Base-by-base conservation (phyloP, 1,140 invertebrate genomes). In the Drosophila sucinea region DNA sequence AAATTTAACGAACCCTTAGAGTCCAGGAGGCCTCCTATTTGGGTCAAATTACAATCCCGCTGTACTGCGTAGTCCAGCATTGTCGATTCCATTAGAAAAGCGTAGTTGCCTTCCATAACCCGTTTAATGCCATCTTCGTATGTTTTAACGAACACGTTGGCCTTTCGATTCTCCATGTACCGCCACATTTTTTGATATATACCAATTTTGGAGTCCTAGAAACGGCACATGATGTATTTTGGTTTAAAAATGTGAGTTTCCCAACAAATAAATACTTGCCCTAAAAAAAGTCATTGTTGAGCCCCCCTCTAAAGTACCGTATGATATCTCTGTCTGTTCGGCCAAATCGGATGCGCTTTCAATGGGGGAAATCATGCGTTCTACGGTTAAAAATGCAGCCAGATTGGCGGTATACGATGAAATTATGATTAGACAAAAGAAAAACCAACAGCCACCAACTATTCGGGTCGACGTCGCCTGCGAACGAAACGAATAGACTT, bases 401-500 rank as follows among this genome's bases (percentile, higher is more conserved):
- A 99, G 93, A 93, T 99, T 99, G 8, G 98, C 98, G 1, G 98
- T 99, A 92, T 99, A 99, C 23, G 98, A 98, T 0, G 98, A 98
- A 68, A 99, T 98, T 89, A 99, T 98, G 90, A 99, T 99, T 17
- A 99, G 94, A 0, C 98, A 99, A 93, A 99, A 99, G 93, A 99
- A 57, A 17, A 62, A 62, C 60, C 60, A 62, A 30, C 60, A 62
- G 27, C 60, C 60, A 17, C 60, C 60, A 23, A 62, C 60, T 6
- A 62, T 62, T 47, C 60, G 41, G 1, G 60, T 62, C 10, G 60
- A 62, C n/a, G 60, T 62, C 29, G 60, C 60, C 60, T 62, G 41
- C 8, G 17, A n/a, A 60, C 29, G 23, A 62, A 32, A 29, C 23
- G 10, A 7, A 25, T 25, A 23, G 32, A 44, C 6, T 3, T n/a